Evolutionary conservation across 2,797 vertebrate genomes (phyloP), one percentile per base, ranked within the genome.

Genomic region (Leptodactylus fallax): DNA sequence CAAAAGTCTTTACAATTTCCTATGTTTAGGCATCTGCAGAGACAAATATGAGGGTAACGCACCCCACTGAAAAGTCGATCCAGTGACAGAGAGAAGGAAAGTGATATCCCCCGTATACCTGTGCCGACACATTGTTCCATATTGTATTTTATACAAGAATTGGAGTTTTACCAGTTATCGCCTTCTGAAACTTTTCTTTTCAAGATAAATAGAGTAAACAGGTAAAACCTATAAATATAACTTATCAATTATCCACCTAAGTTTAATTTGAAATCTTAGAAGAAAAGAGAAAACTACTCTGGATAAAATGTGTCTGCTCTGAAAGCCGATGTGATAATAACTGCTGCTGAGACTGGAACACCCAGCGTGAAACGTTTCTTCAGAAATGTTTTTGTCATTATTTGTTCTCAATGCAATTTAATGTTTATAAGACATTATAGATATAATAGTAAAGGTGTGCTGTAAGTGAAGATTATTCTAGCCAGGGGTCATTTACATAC

Each of bases 251-350:
- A 77, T 83, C 27, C 51, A 27, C 36, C 13, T 76, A 74, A 67
- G 78, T 81, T 88, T 88, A 55, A 81, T 65, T 81, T 77, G 36
- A 27, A 81, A 85, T 65, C 81, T 88, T 74, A 47, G n/a, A 76
- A 81, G 77, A 60, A 85, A 77, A 81, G 83, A 67, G 63, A 80
- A 82, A 87, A 51, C 56, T 65, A 65, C 36, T 58, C 27, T 53
- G 81, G 83, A 83, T 88, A 79, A 88, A 85, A 85, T 47, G 49
- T 85, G 65, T 84, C 87, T 81, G 78, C 67, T 85, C 77, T 21
- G 67, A 88, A 67, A 81, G 78, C 27, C 71, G 83, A 88, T 85
- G 87, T 67, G 83, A 88, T 88, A 88, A 88, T 88, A 85, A 85
- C 56, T 67, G 56, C 58, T 76, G 78, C 83, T 81, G 78, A 81